phyloP scores from a whole-genome alignment of 2,888 invertebrate species.

The Mythimna albipuncta region DNA sequence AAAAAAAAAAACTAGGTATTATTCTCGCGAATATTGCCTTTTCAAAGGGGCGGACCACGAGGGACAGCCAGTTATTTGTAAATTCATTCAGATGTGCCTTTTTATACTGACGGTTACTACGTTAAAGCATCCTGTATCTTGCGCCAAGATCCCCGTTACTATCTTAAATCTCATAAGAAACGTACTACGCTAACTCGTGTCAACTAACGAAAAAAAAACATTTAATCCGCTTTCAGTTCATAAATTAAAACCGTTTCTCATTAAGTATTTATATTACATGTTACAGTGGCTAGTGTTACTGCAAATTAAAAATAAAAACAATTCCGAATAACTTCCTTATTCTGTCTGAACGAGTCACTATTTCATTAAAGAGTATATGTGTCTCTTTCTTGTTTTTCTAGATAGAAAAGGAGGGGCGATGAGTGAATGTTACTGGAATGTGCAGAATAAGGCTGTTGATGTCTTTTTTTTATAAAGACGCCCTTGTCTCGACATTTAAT shows the following conservation, averaged over 20 bases:
- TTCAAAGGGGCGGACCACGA: no score
- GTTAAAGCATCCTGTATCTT: no score
- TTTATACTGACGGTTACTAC: no score
- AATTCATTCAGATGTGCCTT: no score
- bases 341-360: slow-evolving; percentile 52
- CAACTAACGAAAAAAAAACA: no score
- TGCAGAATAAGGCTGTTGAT: slow-evolving; percentile 59
- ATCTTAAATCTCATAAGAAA: no score
- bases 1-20: no score
- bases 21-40: no score
- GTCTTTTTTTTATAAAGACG: slow-evolving; percentile 62
- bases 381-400: slow-evolving; percentile 50
- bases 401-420: slow-evolving; percentile 11
- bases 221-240: slow-evolving; percentile 22
- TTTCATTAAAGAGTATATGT: slow-evolving; percentile 49
- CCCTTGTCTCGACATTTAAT: slow-evolving; percentile 72
- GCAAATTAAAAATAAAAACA: slow-evolving; percentile 60
- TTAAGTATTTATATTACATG: slow-evolving; percentile 66
- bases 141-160: no score
- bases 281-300: slow-evolving; percentile 73
- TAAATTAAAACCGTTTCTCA: slow-evolving; percentile 50
- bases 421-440: slow-evolving; percentile 13
- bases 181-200: no score
- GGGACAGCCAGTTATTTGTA: no score
- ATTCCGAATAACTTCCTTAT: slow-evolving; percentile 70